Evolutionary conservation across 2,888 invertebrate genomes (phyloP).

Genomic region (Pristionchus exspectatus): DNA sequence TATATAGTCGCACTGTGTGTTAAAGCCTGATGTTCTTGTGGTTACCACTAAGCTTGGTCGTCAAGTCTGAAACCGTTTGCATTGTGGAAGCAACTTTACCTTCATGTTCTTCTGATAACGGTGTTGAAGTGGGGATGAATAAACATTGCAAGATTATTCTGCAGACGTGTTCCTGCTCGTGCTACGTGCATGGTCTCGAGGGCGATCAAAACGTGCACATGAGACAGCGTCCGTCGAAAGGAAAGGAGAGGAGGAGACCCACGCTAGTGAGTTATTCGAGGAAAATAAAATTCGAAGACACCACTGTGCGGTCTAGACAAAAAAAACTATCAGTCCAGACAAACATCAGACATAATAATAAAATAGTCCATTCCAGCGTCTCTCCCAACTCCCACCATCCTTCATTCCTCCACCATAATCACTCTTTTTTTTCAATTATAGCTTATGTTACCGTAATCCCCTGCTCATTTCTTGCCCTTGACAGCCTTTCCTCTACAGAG

Average conservation of each 20-base stretch:
- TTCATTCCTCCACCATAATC: constrained; percentile 46
- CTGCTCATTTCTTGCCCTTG: not conserved
- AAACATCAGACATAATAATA: not conserved
- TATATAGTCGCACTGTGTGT: no score
- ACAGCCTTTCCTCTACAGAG: not conserved
- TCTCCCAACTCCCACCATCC: constrained; percentile 21
- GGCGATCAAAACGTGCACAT: not conserved
- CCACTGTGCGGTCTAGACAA: not conserved
- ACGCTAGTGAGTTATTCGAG: not conserved
- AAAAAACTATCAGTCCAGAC: not conserved
- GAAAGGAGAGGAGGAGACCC: constrained; percentile 13
- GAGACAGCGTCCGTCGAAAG: not conserved
- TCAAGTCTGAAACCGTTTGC: no score
- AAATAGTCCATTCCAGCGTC: not conserved
- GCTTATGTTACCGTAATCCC: not conserved
- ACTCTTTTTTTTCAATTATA: not conserved
- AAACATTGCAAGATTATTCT: not conserved
- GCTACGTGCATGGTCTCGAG: constrained; percentile 81
- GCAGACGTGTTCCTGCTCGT: constrained; percentile 87
- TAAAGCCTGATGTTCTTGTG: no score
- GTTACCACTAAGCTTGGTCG: no score
- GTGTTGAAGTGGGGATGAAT: not conserved
- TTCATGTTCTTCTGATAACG: no score
- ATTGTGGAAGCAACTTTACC: no score
- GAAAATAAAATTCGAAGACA: not conserved